Evolutionary conservation across 1,140 invertebrate species (phyloP), one percentile per base, ranked within the genome.

Genomic region (Zaprionus tsacasi): DNA sequence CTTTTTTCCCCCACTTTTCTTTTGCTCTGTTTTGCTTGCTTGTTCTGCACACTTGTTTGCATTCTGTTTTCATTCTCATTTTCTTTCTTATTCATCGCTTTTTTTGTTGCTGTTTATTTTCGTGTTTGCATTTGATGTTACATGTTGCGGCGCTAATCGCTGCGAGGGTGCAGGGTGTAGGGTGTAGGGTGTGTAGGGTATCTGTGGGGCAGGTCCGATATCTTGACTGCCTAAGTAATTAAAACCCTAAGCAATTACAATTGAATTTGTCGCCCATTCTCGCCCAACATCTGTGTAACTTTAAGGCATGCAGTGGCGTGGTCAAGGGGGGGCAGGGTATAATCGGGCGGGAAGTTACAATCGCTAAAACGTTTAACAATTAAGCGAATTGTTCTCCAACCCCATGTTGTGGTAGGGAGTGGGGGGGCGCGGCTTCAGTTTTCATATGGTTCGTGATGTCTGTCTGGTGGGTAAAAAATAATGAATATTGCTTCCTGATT

Each of bases 141-240:
- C 82, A 80, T 70, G 75, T 85, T 59, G 75, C 78, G 77, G 61
- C 48, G 70, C 17, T 78, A 86, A 86, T 85, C 64, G 61, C 17
- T 75, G n/a, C 30, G 67, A 35, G 54, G 43, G 57, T 43, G n/a
- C 6, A 8, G 5, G 27, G 25, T 8, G n/a, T 1, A 30, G 52
- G 4, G 11, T 8, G 15, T 12, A 36, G 36, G 38, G 15, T 40
- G 48, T 55, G 40, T 50, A 35, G 8, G 35, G 52, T 54, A n/a
- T 10, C 33, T 12, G 38, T 11, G 50, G 58, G 25, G 25, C 1
- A 27, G 27, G 1, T 21, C 21, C 21, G 21, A 21, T 21, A 21
- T 21, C 21, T 65, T 54, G 72, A 65, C 40, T 68, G 45, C 52
- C 63, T 78, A 57, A 79, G 82, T 81, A 85, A 86, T 75, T 85